Base-by-base conservation (phyloP, 1,140 invertebrate genomes). In the Drosophila prosaltans region DNA sequence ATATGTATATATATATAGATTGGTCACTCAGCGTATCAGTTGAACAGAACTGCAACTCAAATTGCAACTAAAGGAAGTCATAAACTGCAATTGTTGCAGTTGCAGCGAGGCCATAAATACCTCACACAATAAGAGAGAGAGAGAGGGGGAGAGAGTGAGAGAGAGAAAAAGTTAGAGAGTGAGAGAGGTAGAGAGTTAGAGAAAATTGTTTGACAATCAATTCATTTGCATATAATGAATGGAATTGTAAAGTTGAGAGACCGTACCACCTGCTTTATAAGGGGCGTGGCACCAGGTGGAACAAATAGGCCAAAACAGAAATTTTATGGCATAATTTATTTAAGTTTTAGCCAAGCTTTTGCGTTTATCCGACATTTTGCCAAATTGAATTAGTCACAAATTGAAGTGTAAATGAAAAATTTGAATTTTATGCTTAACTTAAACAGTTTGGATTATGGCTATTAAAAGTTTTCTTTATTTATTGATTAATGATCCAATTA, bases 31-130 rank as follows among this genome's bases (percentile, higher is more conserved):
- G 72, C 67, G 72, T 74, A 74, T 74, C 67, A 74, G 72, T 63
- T 41, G 63, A 30, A 41, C 68, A 32, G 64, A 10, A 40, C 7
- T 43, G 65, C 51, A 32, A 41, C 26, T 24, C 36, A 71, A 74
- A 74, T 71, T 71, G 67, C 71, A 63, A 62, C 63, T 71, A 51
- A 74, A 79, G 76, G 76, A 79, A 79, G 76, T 79, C 76, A 65
- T 79, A 79, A 79, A 79, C 64, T 79, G 73, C 76, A 79, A 69
- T 79, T 75, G 76, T 79, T 75, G 76, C 76, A 69, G 32, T 65
- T 78, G 73, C 64, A 69, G 66, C 72, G 65, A 69, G 67, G 76
- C 54, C 75, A 76, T 79, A 79, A 79, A 79, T 79, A 55, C 40
- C 66, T 51, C 45, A 51, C 45, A 51, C 45, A 51, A 48, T 7